Conservation (phyloP, 2,888 invertebrate genomes). For the Caenorhabditis sp. region DNA sequence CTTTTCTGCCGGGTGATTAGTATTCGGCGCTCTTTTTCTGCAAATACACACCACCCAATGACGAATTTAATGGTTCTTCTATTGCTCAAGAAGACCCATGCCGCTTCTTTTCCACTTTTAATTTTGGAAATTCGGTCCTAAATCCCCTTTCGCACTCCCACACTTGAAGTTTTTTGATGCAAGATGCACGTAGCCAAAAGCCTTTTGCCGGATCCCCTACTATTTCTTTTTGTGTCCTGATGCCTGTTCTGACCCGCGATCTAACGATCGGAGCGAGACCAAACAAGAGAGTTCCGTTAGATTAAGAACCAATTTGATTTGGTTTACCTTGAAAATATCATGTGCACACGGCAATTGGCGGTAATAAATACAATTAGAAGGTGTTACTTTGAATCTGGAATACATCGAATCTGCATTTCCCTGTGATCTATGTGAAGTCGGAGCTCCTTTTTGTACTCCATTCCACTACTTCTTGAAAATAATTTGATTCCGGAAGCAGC, state of each 20-base stretch:
- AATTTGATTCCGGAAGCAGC: constrained; percentile 33
- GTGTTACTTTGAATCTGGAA: too few species aligned
- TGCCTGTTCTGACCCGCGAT: too few species aligned
- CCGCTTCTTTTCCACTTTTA: constrained; percentile 37
- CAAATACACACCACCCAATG: constrained; percentile 30
- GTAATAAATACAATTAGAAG: too few species aligned
- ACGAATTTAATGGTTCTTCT: constrained; percentile 48
- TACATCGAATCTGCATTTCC: neutral
- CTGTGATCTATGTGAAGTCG: too few species aligned
- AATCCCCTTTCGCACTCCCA: too few species aligned
- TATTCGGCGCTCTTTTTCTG: constrained; percentile 42
- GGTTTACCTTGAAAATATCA: too few species aligned
- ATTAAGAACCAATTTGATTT: too few species aligned
- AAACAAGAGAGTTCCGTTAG: neutral
- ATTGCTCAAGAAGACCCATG: constrained; percentile 1
- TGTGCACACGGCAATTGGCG: too few species aligned
- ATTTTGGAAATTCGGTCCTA: constrained; percentile 22
- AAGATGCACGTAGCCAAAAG: neutral
- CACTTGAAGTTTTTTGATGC: neutral
- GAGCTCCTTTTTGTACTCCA: constrained; percentile 20
- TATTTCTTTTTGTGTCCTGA: neutral
- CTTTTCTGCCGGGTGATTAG: constrained; percentile 46
- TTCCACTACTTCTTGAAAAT: constrained; percentile 25
- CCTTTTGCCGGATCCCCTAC: neutral
- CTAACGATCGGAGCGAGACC: too few species aligned